Evolutionary conservation across 2,797 vertebrate genomes (phyloP).

Genomic region (Pseudomugil tenellus): DNA sequence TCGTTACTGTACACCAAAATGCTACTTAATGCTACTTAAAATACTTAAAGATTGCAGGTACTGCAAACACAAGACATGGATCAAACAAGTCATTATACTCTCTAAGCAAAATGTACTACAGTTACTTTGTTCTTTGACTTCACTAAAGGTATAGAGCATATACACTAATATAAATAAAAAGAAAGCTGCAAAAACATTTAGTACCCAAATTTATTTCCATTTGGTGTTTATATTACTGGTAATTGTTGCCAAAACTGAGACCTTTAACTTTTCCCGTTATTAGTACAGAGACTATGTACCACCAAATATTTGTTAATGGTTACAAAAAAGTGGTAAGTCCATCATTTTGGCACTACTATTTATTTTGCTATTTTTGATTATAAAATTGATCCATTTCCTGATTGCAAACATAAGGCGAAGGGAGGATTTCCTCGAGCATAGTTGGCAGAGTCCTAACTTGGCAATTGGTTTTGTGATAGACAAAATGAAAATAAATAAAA

Average conservation of each 20-base stretch:
- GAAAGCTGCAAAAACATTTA: neutral
- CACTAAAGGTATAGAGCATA: neutral
- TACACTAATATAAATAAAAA: conserved; percentile 19
- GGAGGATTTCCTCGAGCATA: conserved; percentile 14
- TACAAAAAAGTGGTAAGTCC: conserved; percentile 17
- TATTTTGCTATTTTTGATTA: conserved; percentile 44
- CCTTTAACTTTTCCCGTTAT: too few relatives aligned
- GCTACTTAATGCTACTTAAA: neutral
- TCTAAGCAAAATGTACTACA: conserved; percentile 18
- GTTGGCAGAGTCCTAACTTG: conserved; percentile 48
- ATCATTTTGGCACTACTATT: conserved; percentile 22
- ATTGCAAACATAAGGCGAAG: conserved; percentile 11
- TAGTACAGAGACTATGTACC: too few relatives aligned
- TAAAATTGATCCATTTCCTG: conserved; percentile 26
- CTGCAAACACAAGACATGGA: conserved; percentile 9
- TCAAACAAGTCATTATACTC: conserved; percentile 37
- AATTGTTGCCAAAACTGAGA: too few relatives aligned
- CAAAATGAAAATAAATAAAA: conserved; percentile 12
- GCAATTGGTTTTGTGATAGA: conserved; percentile 27
- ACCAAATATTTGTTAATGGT: too few relatives aligned
- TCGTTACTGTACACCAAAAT: neutral
- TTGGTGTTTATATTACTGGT: too few relatives aligned
- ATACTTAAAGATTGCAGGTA: neutral
- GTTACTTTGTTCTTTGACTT: conserved; percentile 12
- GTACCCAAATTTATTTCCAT: conserved; percentile 30